Conservation (phyloP, 2,113 vertebrate genomes). For the Pitta sordida region DNA sequence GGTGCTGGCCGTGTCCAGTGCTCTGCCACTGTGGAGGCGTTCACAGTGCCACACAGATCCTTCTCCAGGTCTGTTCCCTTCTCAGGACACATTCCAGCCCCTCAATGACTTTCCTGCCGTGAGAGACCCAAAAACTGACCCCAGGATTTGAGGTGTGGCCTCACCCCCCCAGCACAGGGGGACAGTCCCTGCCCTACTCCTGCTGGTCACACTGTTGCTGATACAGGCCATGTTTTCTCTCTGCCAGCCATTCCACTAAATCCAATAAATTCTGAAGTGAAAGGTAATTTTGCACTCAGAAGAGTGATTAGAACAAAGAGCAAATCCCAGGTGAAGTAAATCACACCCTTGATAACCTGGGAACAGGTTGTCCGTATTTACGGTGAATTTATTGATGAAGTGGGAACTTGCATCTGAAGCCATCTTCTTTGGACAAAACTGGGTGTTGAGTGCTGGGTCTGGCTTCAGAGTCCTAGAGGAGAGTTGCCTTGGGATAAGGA, state of each 20-base stretch:
- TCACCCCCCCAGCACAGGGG: background rate
- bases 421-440: background rate
- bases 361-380: background rate
- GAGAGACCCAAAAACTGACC: background rate
- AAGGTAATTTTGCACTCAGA: background rate
- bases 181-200: background rate
- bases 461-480: background rate
- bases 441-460: background rate
- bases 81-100: background rate
- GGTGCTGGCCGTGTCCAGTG: accelerated
- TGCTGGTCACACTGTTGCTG: background rate
- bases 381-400: background rate
- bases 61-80: background rate
- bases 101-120: background rate
- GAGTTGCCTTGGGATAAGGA: background rate
- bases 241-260: background rate
- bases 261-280: background rate
- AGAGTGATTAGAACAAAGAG: background rate
- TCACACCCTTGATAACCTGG: background rate
- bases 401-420: background rate
- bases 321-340: background rate
- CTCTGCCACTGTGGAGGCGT: accelerated
- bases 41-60: background rate
- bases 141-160: background rate
- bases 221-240: background rate